Conservation (phyloP, 2,888 invertebrate species). For the Globia sparganii region DNA sequence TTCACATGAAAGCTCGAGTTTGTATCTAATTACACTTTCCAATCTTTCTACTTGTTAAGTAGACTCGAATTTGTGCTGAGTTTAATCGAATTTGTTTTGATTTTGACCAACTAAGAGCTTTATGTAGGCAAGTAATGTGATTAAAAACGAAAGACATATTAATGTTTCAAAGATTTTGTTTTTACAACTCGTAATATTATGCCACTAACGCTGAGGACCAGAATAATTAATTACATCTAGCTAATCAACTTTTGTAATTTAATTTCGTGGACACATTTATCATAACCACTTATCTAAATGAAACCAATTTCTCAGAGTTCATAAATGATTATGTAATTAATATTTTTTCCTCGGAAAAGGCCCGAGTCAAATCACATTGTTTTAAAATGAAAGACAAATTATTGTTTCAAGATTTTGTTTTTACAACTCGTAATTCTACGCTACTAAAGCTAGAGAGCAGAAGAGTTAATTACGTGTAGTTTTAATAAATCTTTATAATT, state of each 20-base stretch:
- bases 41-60: conserved; percentile 57
- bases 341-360: neutral
- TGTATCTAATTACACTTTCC: conserved; percentile 68
- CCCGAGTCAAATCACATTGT: neutral
- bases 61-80: conserved; percentile 30
- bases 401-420: neutral
- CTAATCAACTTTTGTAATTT: neutral
- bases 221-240: neutral
- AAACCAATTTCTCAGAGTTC: neutral
- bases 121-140: conserved; percentile 1
- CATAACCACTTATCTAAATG: neutral
- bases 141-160: neutral
- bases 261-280: neutral
- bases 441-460: neutral
- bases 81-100: conserved; percentile 52
- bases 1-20: conserved; percentile 70
- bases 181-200: neutral
- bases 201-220: neutral
- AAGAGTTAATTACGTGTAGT: neutral
- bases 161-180: neutral
- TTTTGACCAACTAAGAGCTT: conserved; percentile 14
- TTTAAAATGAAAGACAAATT: too few relatives aligned
- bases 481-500: neutral
- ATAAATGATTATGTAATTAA: neutral
- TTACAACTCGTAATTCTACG: neutral